phyloP scores from a whole-genome alignment of 1,140 invertebrate species.

The Triops cancriformis region DNA sequence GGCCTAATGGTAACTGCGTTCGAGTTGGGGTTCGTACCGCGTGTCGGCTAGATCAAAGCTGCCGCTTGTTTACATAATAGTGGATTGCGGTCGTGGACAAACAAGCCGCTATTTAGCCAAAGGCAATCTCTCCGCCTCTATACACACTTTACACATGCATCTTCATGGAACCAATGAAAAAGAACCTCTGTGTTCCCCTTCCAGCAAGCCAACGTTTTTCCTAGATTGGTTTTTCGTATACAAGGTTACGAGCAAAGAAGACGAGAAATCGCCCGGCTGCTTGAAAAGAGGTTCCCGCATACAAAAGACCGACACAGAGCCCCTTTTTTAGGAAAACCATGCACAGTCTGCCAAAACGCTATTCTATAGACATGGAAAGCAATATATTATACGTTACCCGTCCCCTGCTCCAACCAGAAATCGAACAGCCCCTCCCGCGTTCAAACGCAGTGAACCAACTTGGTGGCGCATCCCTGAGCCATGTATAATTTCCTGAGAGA shows the following conservation, averaged over 20 bases:
- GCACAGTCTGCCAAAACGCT: neutral
- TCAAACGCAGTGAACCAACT: too few relatives aligned
- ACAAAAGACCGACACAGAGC: neutral
- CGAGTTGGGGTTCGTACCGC: neutral
- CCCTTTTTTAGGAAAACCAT: neutral
- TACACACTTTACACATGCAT: slow-evolving; percentile 10
- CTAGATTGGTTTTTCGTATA: slow-evolving; percentile 7
- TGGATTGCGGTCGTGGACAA: slow-evolving; percentile 26
- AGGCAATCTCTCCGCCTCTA: slow-evolving; percentile 3
- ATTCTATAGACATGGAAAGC: neutral
- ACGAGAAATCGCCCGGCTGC: neutral
- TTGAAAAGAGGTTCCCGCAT: neutral
- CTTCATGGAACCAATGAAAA: neutral
- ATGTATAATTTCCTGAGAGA: too few relatives aligned
- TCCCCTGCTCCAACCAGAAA: neutral
- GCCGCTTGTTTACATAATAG: slow-evolving; percentile 27
- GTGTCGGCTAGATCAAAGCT: slow-evolving; percentile 23
- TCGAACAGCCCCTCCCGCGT: neutral
- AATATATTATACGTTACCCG: neutral
- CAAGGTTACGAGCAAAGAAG: neutral
- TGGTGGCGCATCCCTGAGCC: too few relatives aligned
- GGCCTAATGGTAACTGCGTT: slow-evolving; percentile 1
- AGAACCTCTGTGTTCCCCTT: neutral
- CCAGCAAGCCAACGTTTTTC: neutral
- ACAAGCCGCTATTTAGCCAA: slow-evolving; percentile 24